A percentile compares a stretch with the other conserved stretches of the same genome.
Evolutionary conservation across 2,797 vertebrate species (phyloP).

Genomic region (Sebastolobus alascanus): DNA sequence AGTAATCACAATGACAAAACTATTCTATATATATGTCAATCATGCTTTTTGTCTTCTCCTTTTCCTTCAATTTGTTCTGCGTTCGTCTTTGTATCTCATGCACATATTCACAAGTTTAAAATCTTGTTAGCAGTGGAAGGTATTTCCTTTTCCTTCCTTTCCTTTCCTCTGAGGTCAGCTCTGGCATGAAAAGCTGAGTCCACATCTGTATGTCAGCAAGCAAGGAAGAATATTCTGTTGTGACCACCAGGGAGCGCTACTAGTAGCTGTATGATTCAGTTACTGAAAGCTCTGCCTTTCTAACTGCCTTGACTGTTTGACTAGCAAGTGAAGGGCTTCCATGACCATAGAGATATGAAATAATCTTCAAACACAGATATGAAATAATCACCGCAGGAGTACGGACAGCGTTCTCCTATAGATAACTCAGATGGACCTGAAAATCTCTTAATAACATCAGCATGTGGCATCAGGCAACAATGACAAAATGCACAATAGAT

Average conservation of each 20-base stretch:
- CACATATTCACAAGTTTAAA: neutral
- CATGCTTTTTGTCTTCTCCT: neutral
- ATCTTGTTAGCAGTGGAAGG: neutral
- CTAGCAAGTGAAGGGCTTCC: neutral
- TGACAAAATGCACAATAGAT: conserved; percentile 6
- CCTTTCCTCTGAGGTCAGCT: conserved; percentile 41
- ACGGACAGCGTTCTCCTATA: no score
- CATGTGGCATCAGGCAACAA: neutral
- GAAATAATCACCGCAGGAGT: neutral
- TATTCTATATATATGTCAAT: neutral
- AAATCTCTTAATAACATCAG: neutral
- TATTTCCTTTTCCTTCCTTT: conserved; percentile 8
- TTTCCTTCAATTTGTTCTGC: neutral
- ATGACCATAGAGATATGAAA: neutral
- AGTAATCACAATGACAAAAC: neutral
- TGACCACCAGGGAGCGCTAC: conserved; percentile 27
- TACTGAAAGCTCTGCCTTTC: neutral
- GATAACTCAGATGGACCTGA: neutral
- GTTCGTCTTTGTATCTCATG: neutral
- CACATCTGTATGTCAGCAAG: conserved; percentile 16
- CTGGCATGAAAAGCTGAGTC: conserved; percentile 20
- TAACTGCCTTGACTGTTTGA: neutral
- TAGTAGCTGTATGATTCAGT: neutral
- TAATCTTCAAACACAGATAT: neutral
- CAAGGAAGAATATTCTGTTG: neutral